A percentile compares a stretch with the other conserved stretches of the same genome.
Conservation (phyloP, 37 sponge, comb jelly and placozoan species). For the Ephydatia muelleri region DNA sequence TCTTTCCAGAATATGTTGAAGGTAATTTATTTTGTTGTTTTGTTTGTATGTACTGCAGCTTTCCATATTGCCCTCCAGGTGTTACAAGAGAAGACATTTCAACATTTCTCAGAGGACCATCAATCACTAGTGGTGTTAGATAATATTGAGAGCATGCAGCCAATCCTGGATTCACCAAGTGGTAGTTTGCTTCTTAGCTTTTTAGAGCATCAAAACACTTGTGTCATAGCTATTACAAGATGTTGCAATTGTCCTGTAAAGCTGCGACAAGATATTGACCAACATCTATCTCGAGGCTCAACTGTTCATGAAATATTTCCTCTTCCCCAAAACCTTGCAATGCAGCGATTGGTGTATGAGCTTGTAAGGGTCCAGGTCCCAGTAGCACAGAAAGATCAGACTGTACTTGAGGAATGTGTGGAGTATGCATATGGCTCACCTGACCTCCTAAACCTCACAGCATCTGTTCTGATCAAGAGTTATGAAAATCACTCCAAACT, state of each 20-base stretch:
- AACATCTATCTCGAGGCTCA: slow-evolving; percentile 19
- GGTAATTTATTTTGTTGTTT: neutral
- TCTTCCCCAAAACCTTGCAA: slow-evolving; percentile 38
- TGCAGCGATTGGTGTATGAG: slow-evolving; percentile 44
- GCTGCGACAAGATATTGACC: slow-evolving; percentile 24
- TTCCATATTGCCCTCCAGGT: neutral
- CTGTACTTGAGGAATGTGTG: slow-evolving; percentile 24
- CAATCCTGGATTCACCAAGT: neutral
- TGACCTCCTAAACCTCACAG: slow-evolving; percentile 9
- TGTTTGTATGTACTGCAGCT: neutral
- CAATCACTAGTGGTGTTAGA: neutral
- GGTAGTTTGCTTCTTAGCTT: neutral
- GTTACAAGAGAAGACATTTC: neutral
- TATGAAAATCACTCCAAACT: neutral
- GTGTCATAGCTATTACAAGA: slow-evolving; percentile 13
- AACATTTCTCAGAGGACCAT: neutral
- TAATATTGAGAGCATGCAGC: neutral
- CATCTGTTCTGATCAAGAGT: neutral
- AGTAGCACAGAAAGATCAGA: slow-evolving; percentile 22
- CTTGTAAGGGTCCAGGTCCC: slow-evolving; percentile 10
- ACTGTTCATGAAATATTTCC: slow-evolving; percentile 16
- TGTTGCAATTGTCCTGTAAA: slow-evolving; percentile 1
- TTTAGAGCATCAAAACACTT: neutral
- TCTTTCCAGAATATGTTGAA: neutral
- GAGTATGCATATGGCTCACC: slow-evolving; percentile 44